Base-by-base conservation (phyloP, 2,113 vertebrate species). In the Chroicocephalus ridibundus region DNA sequence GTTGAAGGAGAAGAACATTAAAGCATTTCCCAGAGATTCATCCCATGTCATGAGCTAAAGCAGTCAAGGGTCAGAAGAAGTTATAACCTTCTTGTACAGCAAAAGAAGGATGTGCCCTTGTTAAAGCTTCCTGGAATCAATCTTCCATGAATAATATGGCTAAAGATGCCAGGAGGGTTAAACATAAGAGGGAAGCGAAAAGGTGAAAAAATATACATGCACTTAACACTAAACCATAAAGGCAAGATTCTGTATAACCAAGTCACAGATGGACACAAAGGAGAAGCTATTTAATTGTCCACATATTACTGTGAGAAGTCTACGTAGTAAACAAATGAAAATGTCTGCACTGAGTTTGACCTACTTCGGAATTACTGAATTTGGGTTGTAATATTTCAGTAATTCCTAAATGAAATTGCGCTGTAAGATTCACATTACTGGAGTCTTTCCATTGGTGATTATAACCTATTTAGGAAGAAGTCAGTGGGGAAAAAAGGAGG, bases 61-160 rank as follows among this genome's bases (percentile, higher is more conserved):
- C 51, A 88, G 71, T 70, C 80, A 95, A 29, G 51, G 93, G 80
- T 94, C 91, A 95, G 64, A 54, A 88, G 68, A 94, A 77, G 62
- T 64, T 88, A 80, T 65, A 95, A 90, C 82, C 86, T 88, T 78
- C 58, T 74, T 69, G 71, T 54, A 46, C 32, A 66, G 15, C 80
- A 77, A 58, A 90, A 95, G 58, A 90, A 86, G 42, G 86, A 93
- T 86, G 34, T 93, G 42, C 13, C 49, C 54, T 83, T 88, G 18
- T 44, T 77, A 90, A 62, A 74, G 34, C 32, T 96, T 95, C 91
- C 93, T 94, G 82, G 27, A 94, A 93, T 96, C 40, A 97, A 88
- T 95, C 91, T 93, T 96, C 34, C 42, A 29, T 81, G 68, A 93
- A 61, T 22, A 51, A 19, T 22, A 49, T 3, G 25, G 54, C 15